These are phyloP conservation scores for Ophioninae sp. DNA, from an alignment of 2,888 invertebrate species.

Conservation along the genomic window DNA sequence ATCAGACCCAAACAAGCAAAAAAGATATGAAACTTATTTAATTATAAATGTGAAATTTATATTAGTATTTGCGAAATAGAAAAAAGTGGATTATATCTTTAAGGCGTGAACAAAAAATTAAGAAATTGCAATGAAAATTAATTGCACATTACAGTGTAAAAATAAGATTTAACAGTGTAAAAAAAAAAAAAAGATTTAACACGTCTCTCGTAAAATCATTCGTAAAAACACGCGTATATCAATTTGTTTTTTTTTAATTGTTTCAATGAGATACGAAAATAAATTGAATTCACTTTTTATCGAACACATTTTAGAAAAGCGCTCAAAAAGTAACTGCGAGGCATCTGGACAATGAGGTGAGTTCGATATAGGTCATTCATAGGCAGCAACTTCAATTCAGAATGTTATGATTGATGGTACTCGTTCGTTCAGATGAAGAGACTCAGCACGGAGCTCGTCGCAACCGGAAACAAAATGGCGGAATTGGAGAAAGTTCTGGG, in stretches of 20 bases:
- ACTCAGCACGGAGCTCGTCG: constrained; percentile 69
- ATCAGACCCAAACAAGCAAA: too few species aligned
- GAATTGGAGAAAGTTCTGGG: constrained; percentile 73
- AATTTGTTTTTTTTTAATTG: not conserved
- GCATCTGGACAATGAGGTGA: constrained; percentile 74
- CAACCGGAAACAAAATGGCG: constrained; percentile 69
- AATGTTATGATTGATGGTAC: not conserved
- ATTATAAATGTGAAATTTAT: too few species aligned
- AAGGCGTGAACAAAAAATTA: too few species aligned
- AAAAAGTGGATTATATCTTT: too few species aligned
- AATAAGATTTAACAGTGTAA: too few species aligned
- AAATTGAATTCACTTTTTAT: constrained; percentile 1
- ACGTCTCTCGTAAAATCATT: too few species aligned
- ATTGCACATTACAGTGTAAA: too few species aligned
- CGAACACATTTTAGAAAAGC: constrained; percentile 70
- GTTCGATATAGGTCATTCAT: not conserved
- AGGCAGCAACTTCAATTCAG: not conserved
- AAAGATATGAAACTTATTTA: too few species aligned
- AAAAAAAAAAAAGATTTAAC: too few species aligned
- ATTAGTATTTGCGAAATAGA: too few species aligned
- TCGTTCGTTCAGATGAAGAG: constrained; percentile 69
- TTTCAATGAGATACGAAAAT: not conserved
- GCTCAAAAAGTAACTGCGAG: constrained; percentile 71
- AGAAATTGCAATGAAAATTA: too few species aligned
- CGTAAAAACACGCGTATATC: not conserved